Evolutionary conservation across 1,140 invertebrate species (phyloP).

Genomic region (Penaeus vannamei): DNA sequence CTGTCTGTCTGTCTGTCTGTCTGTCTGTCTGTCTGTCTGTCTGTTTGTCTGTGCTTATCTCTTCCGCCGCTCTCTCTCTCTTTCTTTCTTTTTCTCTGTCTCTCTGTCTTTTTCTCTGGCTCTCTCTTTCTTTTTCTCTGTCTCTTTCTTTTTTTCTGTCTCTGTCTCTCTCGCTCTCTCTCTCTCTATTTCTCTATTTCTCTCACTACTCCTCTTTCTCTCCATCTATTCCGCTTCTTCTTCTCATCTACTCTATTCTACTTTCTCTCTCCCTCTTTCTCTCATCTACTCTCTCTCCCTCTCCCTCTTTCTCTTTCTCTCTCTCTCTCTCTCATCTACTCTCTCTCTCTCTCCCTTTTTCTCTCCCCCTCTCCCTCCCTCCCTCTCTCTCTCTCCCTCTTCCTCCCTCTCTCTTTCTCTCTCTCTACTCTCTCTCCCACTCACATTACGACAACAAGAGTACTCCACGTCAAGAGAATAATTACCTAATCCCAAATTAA

Average conservation of each 20-base stretch:
- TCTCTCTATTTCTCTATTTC: neutral
- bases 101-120: too few species aligned
- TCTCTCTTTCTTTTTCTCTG: too few species aligned
- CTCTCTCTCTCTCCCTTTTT: neutral
- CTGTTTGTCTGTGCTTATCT: too few species aligned
- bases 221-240: neutral
- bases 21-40: too few species aligned
- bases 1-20: too few species aligned
- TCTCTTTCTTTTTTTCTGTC: too few species aligned
- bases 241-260: neutral
- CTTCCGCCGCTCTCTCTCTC: too few species aligned
- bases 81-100: too few species aligned
- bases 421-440: neutral
- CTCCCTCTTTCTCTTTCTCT: neutral
- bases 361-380: neutral
- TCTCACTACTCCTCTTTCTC: neutral
- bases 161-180: neutral
- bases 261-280: neutral
- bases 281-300: neutral
- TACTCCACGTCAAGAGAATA: too few species aligned
- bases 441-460: neutral
- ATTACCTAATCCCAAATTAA: too few species aligned
- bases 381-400: conserved; percentile 2
- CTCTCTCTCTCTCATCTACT: neutral
- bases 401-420: neutral